These are phyloP conservation scores for Danio jaintianensis DNA, from an alignment of 2,797 vertebrate species.

Conservation along the genomic window DNA sequence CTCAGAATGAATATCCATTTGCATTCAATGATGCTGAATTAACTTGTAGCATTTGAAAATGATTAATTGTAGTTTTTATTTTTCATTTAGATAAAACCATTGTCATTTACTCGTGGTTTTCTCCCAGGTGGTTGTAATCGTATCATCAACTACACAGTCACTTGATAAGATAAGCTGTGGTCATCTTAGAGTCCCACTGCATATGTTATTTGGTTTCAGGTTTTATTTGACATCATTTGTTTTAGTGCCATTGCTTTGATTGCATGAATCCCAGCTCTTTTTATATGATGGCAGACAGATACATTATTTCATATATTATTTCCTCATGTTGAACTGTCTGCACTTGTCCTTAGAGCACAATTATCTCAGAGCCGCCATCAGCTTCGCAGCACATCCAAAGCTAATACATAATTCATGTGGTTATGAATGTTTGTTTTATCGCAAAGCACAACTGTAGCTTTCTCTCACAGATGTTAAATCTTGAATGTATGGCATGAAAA, in stretches of 20 bases:
- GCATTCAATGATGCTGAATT: background rate
- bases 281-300: constrained; percentile 6
- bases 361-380: background rate
- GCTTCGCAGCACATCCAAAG: background rate
- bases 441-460: background rate
- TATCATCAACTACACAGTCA: background rate
- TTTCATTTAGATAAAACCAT: background rate
- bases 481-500: background rate
- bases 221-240: constrained; percentile 11
- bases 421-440: background rate
- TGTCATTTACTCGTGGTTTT: background rate
- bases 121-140: background rate
- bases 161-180: background rate
- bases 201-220: constrained; percentile 14
- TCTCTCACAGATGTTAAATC: background rate
- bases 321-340: background rate
- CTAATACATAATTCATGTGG: constrained; percentile 6
- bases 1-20: background rate
- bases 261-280: constrained; percentile 8
- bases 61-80: background rate
- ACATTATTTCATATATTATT: background rate
- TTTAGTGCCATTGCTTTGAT: background rate
- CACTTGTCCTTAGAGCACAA: background rate
- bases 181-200: constrained; percentile 1
- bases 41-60: background rate